A percentile compares a stretch with the other conserved stretches of the same genome.
phyloP scores from a whole-genome alignment of 2,113 vertebrate species.

The Heptranchias perlo region DNA sequence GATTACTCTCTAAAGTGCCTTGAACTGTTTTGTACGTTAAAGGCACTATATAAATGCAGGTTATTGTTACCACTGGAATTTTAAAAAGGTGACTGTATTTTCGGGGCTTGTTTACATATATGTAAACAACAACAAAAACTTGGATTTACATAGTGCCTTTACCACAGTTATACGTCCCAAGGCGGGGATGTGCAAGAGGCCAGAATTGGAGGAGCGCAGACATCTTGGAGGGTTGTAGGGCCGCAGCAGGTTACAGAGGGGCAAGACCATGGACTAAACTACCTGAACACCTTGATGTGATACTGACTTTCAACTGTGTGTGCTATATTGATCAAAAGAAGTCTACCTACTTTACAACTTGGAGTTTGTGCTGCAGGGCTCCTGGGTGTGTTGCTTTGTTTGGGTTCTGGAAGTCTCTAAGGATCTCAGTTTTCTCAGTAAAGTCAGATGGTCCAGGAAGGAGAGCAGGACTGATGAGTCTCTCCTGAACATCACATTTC shows the following conservation, averaged over 20 bases:
- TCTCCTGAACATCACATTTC: slow-evolving; percentile 88
- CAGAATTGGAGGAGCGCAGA: background rate
- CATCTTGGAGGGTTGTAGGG: background rate
- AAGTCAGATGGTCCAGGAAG: slow-evolving; percentile 58
- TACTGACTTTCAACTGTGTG: background rate
- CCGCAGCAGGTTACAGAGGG: background rate
- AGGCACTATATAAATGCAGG: too few species aligned
- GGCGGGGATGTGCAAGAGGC: background rate
- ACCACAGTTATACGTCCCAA: too few species aligned
- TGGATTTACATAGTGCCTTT: too few species aligned
- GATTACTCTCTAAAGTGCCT: too few species aligned
- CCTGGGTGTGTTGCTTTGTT: slow-evolving; percentile 59
- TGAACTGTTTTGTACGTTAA: too few species aligned
- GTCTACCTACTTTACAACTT: slow-evolving; percentile 67
- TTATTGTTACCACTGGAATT: too few species aligned
- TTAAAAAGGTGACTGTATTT: too few species aligned
- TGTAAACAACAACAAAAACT: too few species aligned
- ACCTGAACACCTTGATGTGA: background rate
- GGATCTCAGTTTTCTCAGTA: slow-evolving; percentile 55
- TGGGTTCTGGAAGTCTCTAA: slow-evolving; percentile 56
- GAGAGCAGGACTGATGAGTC: slow-evolving; percentile 76
- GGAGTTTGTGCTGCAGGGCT: slow-evolving; percentile 54
- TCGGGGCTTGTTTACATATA: too few species aligned
- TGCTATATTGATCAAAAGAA: background rate
- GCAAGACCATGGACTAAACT: background rate